Percentiles rank a stretch among this genome's conserved stretches.
Evolutionary conservation across 2,797 vertebrate genomes (phyloP).

Genomic region (Gambusia yucatana): DNA sequence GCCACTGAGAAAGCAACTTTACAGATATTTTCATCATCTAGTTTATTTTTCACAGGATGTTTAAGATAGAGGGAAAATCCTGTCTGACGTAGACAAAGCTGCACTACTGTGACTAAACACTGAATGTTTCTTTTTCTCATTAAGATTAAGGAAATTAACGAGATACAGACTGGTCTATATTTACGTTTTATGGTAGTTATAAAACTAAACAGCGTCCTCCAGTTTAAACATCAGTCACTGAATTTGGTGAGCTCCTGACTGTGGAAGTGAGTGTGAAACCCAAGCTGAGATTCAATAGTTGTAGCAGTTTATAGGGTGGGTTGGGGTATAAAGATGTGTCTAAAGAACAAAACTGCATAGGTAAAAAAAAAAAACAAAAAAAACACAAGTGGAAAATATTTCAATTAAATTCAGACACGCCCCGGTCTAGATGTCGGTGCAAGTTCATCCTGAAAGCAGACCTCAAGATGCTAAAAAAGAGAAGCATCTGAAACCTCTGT

Average conservation of each 20-base stretch:
- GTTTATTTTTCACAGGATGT: neutral
- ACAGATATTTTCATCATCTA: neutral
- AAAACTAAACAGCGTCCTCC: neutral
- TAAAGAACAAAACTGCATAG: neutral
- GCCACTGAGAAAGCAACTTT: neutral
- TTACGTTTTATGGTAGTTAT: neutral
- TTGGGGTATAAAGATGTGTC: neutral
- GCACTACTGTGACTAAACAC: neutral
- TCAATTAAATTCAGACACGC: neutral
- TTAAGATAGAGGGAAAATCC: neutral
- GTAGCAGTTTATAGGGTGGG: neutral
- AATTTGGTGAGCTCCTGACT: neutral
- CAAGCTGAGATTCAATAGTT: neutral
- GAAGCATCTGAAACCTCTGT: neutral
- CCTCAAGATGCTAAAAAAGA: neutral
- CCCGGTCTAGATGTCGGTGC: neutral
- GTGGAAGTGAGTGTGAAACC: neutral
- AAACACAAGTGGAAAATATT: neutral
- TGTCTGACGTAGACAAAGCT: neutral
- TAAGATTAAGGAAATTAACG: neutral
- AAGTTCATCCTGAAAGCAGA: neutral
- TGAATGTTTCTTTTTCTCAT: neutral
- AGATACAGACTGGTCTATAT: neutral
- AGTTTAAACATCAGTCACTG: neutral
- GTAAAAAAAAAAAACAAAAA: neutral